Evolutionary conservation across 2,888 invertebrate species (phyloP), one percentile per base, ranked within the genome.

Genomic region (Hydropsyche betteni): DNA sequence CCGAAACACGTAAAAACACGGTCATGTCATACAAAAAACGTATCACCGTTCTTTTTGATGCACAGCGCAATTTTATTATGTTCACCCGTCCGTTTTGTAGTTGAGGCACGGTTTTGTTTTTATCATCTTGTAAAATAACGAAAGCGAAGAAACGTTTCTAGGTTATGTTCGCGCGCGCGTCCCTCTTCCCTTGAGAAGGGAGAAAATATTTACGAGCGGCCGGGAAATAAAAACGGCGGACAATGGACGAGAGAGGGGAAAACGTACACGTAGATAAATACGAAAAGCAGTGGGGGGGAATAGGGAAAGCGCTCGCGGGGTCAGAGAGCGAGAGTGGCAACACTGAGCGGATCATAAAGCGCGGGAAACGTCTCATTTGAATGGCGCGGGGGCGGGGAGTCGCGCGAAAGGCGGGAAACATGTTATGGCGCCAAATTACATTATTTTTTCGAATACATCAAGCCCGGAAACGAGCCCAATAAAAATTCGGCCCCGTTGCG

Each of bases 311-410:
- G 74, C 69, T 70, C 16, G 72, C 38, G 58, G 36, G 58, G 72
- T 72, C 77, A 72, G 68, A 68, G 51, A 50, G 68, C 72, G 51
- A 58, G 34, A 69, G 73, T 76, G 76, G 75, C 73, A 77, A 69
- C 75, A 77, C 73, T 77, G 34, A 44, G n/a, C 36, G 68, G 51
- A 69, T 77, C 75, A 75, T 68, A 68, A 69, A 58, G 71, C 58
- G 77, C 75, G 77, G 74, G 77, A 77, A 73, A 69, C 55, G 73
- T 61, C 58, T 68, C 75, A 73, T 75, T 75, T 75, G 72, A 74
- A 77, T 77, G 34, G 10, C 75, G 58, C 68, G 72, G 72, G 77
- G 64, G 69, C 68, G 68, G 70, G 70, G 75, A 53, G 77, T 58
- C 69, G 73, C 75, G 75, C 61, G 73, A 52, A 75, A 55, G 64